phyloP scores from a whole-genome alignment of 2,888 invertebrate genomes.

The Dynastes grantii region DNA sequence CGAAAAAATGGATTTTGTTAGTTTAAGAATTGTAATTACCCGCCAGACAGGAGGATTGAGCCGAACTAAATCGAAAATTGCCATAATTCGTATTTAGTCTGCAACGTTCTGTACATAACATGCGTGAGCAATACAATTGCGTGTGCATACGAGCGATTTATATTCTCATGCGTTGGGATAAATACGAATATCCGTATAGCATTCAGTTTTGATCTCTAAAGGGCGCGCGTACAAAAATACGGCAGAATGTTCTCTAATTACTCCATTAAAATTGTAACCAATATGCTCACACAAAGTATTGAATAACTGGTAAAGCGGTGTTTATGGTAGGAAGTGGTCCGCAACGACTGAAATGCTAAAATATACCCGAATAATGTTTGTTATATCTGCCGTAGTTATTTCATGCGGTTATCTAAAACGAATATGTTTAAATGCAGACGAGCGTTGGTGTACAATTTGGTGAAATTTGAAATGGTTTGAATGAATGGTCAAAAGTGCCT shows the following conservation, averaged over 20 bases:
- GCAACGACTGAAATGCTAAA: conserved; percentile 36
- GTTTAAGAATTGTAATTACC: too few relatives aligned
- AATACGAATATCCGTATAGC: neutral
- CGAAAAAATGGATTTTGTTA: too few relatives aligned
- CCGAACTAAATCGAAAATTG: too few relatives aligned
- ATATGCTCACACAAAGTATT: conserved; percentile 48
- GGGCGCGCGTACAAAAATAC: conserved; percentile 39
- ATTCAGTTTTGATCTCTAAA: conserved; percentile 41
- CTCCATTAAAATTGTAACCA: conserved; percentile 53
- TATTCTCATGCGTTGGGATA: neutral
- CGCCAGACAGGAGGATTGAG: too few relatives aligned
- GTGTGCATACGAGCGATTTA: neutral
- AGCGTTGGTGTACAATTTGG: too few relatives aligned
- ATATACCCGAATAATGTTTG: neutral
- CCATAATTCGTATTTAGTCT: too few relatives aligned
- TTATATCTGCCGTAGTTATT: neutral
- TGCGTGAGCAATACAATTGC: neutral
- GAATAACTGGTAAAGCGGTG: conserved; percentile 46
- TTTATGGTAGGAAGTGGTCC: conserved; percentile 41
- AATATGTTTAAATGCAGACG: too few relatives aligned
- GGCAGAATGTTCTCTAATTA: conserved; percentile 51
- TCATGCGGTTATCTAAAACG: too few relatives aligned
- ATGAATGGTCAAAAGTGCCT: too few relatives aligned
- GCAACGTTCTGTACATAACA: too few relatives aligned
- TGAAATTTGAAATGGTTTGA: too few relatives aligned